These are phyloP conservation scores for Trichogramma dendrolimi DNA, from an alignment of 2,888 invertebrate species.

Conservation along the genomic window DNA sequence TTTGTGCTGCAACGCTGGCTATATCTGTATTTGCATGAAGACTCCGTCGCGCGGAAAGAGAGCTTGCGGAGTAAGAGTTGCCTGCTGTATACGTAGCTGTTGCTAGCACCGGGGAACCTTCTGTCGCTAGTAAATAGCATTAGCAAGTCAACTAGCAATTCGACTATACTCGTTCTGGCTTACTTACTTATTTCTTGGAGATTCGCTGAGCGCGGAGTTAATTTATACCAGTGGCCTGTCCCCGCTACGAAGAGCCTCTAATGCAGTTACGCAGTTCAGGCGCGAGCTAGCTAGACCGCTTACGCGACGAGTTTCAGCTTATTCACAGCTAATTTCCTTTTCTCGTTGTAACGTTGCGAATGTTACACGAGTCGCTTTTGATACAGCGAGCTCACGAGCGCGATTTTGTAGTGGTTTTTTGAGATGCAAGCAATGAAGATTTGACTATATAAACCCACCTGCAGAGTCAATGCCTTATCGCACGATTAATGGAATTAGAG, in stretches of 20 bases:
- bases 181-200: slow-evolving; percentile 48
- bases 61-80: neutral
- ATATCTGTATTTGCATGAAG: neutral
- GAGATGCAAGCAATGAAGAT: too few species aligned
- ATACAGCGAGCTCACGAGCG: too few species aligned
- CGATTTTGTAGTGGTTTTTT: too few species aligned
- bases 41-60: neutral
- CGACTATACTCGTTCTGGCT: slow-evolving; percentile 30
- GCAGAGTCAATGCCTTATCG: too few species aligned
- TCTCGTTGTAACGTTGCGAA: too few species aligned
- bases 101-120: neutral
- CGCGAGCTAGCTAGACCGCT: too few species aligned
- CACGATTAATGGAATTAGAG: too few species aligned
- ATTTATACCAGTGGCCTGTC: slow-evolving; percentile 47
- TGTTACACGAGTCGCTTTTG: too few species aligned
- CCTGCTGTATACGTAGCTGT: neutral
- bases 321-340: too few species aligned
- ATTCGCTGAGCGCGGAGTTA: slow-evolving; percentile 40
- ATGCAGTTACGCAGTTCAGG: slow-evolving; percentile 43
- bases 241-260: slow-evolving; percentile 34
- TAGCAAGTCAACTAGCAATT: slow-evolving; percentile 50
- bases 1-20: neutral
- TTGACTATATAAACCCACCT: too few species aligned
- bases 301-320: too few species aligned
- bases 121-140: slow-evolving; percentile 44